Evolutionary conservation across 2,888 invertebrate genomes (phyloP).

Genomic region (Phalangium opilio): DNA sequence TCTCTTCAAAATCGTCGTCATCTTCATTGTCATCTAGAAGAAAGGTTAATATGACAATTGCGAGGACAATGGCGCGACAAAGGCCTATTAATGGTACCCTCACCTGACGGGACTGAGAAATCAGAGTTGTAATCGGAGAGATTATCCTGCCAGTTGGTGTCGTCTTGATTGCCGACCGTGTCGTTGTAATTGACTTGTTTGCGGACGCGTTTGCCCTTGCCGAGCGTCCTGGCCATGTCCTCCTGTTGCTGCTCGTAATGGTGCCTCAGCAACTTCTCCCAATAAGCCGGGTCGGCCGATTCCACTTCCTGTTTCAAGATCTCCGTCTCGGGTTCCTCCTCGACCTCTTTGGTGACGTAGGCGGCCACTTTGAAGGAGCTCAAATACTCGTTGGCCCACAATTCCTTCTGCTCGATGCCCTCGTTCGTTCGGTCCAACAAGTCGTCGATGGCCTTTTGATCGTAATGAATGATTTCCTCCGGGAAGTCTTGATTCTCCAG

Average conservation of each 20-base stretch:
- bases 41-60: neutral
- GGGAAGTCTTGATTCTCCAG: conserved; percentile 9
- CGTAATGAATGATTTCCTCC: conserved; percentile 84
- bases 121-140: conserved; percentile 93
- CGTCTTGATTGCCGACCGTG: conserved; percentile 53
- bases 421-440: conserved; percentile 85
- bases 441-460: conserved; percentile 84
- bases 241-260: conserved; percentile 99
- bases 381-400: conserved; percentile 97
- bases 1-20: conserved; percentile 95
- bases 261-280: conserved; percentile 94
- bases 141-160: conserved; percentile 87
- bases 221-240: conserved; percentile 66
- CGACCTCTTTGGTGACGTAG: conserved; percentile 89
- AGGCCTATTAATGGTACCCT: conserved; percentile 14
- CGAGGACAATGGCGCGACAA: too few species aligned
- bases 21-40: conserved; percentile 70
- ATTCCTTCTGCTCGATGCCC: conserved; percentile 91
- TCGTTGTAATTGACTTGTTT: conserved; percentile 91
- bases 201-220: conserved; percentile 79
- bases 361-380: conserved; percentile 97
- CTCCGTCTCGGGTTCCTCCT: conserved; percentile 86
- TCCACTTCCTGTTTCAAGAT: conserved; percentile 97
- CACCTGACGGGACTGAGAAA: conserved; percentile 68
- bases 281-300: conserved; percentile 97